These are phyloP conservation scores for Plecotus auritus DNA, from an alignment of 2,113 vertebrate genomes.

Conservation along the genomic window DNA sequence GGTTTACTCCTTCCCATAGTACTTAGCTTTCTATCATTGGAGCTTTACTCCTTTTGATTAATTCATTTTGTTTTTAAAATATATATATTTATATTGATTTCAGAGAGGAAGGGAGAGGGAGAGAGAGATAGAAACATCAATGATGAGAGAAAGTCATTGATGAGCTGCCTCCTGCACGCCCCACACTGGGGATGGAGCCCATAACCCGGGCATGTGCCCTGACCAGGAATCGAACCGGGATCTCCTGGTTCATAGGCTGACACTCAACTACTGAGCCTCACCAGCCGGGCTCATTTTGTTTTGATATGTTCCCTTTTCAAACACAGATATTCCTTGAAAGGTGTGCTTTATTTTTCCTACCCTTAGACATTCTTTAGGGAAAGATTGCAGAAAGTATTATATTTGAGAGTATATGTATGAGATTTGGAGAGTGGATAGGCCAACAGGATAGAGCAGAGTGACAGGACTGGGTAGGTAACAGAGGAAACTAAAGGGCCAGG, in stretches of 20 bases:
- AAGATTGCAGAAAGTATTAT: neutral
- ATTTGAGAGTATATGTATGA: neutral
- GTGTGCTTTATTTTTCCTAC: neutral
- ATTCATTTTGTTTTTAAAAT: conserved; percentile 45
- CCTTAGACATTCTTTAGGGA: conserved; percentile 27
- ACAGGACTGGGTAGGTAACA: neutral
- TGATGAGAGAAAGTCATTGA: too few relatives aligned
- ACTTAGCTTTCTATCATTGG: conserved; percentile 28
- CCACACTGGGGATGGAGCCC: too few relatives aligned
- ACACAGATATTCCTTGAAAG: conserved; percentile 22
- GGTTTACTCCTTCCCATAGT: neutral
- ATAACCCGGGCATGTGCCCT: too few relatives aligned
- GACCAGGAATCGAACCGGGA: too few relatives aligned
- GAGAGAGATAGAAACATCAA: too few relatives aligned
- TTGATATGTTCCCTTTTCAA: conserved; percentile 44
- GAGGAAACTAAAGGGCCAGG: neutral
- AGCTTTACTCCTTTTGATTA: conserved; percentile 35
- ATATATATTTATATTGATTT: too few relatives aligned
- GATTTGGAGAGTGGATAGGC: neutral
- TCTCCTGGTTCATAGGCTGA: too few relatives aligned
- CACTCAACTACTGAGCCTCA: too few relatives aligned
- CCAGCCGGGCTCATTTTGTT: conserved; percentile 1
- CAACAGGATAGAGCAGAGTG: neutral
- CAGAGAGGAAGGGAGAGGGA: too few relatives aligned
- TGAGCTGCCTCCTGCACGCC: too few relatives aligned